Evolutionary conservation across 2,888 invertebrate species (phyloP).

Genomic region (Parascotia fuliginaria): DNA sequence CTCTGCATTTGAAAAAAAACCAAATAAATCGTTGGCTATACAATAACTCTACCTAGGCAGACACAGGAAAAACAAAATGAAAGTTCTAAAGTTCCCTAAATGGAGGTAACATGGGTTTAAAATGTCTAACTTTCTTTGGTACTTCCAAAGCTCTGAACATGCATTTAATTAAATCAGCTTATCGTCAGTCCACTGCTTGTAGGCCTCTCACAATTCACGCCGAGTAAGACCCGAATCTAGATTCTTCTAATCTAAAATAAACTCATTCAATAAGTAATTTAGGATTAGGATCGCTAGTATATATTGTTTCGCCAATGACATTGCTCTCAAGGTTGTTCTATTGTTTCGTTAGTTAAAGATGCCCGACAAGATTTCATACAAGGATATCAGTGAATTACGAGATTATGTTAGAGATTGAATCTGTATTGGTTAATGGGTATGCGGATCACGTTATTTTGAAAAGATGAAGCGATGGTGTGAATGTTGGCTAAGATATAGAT

Average conservation of each 20-base stretch:
- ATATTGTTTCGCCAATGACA: constrained; percentile 36
- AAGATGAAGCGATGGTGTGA: constrained; percentile 9
- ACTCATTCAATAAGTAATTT: constrained; percentile 29
- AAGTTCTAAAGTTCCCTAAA: no score
- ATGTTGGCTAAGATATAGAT: constrained; percentile 3
- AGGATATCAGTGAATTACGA: constrained; percentile 22
- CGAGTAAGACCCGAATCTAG: not conserved
- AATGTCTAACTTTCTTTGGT: no score
- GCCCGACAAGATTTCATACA: constrained; percentile 25
- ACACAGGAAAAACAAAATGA: no score
- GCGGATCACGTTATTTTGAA: constrained; percentile 17
- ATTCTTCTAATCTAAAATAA: constrained; percentile 5
- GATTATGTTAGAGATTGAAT: constrained; percentile 32
- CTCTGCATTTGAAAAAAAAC: no score
- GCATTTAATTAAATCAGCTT: no score
- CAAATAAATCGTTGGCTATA: no score
- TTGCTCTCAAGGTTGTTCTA: constrained; percentile 41
- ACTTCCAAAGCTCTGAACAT: no score
- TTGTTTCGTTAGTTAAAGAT: constrained; percentile 48
- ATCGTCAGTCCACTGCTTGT: no score
- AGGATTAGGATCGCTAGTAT: constrained; percentile 23
- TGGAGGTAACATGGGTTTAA: no score
- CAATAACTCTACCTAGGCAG: no score
- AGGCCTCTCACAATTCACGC: no score
- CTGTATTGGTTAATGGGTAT: constrained; percentile 24